A percentile compares a stretch with the other conserved stretches of the same genome.
phyloP scores from a whole-genome alignment of 2,797 vertebrate species.

The Xiphorhynchus erythropygius region DNA sequence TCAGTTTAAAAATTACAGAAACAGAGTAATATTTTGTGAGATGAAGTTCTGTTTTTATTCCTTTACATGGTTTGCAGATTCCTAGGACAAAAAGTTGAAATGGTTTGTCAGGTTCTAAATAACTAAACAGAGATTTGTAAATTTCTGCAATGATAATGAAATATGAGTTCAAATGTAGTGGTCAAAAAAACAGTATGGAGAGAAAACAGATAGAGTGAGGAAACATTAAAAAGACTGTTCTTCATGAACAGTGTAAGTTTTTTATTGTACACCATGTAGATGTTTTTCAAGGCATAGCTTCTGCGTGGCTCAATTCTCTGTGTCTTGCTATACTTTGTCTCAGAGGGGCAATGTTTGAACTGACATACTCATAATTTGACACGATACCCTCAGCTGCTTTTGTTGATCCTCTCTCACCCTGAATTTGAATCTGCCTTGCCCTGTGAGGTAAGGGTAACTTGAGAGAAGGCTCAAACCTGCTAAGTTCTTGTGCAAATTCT shows the following conservation, averaged over 20 bases:
- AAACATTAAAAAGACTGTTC: not conserved
- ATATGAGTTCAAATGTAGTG: not conserved
- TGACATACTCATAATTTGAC: not conserved
- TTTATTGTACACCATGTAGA: not conserved
- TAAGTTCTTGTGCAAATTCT: not conserved
- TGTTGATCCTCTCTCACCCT: not conserved
- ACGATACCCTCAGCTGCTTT: not conserved
- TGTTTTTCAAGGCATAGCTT: not conserved
- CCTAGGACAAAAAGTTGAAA: not conserved
- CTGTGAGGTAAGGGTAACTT: not conserved
- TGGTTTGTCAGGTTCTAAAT: not conserved
- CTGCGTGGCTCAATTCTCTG: not conserved
- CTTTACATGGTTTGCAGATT: not conserved
- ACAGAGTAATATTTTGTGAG: slow-evolving; percentile 33
- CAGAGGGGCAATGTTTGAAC: not conserved
- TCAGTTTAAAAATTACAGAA: slow-evolving; percentile 29
- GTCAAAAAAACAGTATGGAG: not conserved
- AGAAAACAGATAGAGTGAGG: not conserved
- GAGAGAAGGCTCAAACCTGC: not conserved
- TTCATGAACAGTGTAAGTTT: not conserved
- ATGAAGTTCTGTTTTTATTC: not conserved
- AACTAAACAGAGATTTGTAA: not conserved
- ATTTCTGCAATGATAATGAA: not conserved
- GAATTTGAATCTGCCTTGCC: not conserved
- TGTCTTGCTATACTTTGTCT: not conserved